A percentile compares a stretch with the other conserved stretches of the same genome.
These are phyloP conservation scores for Larimichthys crocea DNA, from an alignment of 2,113 vertebrate genomes.

Conservation along the genomic window DNA sequence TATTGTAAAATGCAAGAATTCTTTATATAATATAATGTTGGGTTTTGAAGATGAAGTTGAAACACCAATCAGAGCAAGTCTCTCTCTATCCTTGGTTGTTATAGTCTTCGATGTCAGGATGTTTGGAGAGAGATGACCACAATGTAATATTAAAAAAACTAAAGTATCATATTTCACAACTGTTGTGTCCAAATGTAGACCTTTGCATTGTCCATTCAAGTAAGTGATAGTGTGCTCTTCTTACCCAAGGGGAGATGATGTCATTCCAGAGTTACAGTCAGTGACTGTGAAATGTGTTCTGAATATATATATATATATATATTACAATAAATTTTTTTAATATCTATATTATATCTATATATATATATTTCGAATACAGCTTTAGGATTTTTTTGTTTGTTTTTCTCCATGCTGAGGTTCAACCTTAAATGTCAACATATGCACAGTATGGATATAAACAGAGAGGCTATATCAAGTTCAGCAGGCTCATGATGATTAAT, in stretches of 20 bases:
- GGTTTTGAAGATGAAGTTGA: neutral
- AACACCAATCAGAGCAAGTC: neutral
- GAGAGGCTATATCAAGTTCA: neutral
- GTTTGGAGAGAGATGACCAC: neutral
- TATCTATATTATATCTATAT: too few relatives aligned
- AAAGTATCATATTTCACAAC: neutral
- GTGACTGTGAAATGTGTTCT: neutral
- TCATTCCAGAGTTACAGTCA: neutral
- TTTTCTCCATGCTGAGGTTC: neutral
- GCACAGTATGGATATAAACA: neutral
- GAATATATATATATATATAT: neutral
- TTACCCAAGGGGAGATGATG: too few relatives aligned
- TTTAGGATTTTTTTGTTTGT: neutral
- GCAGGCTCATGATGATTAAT: neutral
- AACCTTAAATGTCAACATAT: conserved; percentile 11
- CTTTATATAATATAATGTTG: neutral
- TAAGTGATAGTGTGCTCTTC: neutral
- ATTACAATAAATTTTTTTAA: too few relatives aligned
- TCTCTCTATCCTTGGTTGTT: neutral
- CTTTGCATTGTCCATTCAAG: neutral
- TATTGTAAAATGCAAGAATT: neutral
- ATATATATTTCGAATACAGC: neutral
- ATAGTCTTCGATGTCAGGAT: neutral
- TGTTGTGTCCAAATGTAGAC: neutral
- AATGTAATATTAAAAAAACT: too few relatives aligned